Base-by-base conservation (phyloP, 1,140 invertebrate species). In the Lutraria rhynchaena region DNA sequence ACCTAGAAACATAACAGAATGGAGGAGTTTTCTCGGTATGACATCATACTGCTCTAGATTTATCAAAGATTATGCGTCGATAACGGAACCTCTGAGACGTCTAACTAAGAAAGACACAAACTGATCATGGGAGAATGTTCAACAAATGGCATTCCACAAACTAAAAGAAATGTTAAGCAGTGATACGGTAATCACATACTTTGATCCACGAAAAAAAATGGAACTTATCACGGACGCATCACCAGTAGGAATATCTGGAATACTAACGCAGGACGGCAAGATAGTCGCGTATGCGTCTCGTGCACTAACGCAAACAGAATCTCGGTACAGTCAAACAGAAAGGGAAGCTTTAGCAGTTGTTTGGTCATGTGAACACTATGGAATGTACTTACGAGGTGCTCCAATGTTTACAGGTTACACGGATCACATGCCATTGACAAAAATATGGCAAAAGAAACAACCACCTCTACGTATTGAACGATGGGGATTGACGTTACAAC, bases 131-230 rank as follows among this genome's bases (percentile, higher is more conserved):
- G n/a, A n/a, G n/a, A n/a, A n/a, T n/a, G n/a, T n/a, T n/a, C n/a
- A n/a, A n/a, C n/a, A n/a, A n/a, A n/a, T n/a, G n/a, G n/a, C n/a
- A n/a, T n/a, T n/a, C n/a, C n/a, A n/a, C n/a, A n/a, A n/a, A n/a
- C n/a, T n/a, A n/a, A n/a, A n/a, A n/a, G n/a, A n/a, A n/a, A n/a
- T n/a, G n/a, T n/a, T n/a, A 19, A 71, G 83, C 1, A 83, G 67
- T 53, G 76, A 73, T 5, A 70, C 69, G 17, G 60, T 82, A 24
- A 71, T 90, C 29, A 33, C 63, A 13, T 85, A 78, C 33, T 85
- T 71, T 61, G 51, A 73, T 58, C 74, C n/a, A n/a, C n/a, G n/a
- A n/a, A n/a, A n/a, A n/a, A n/a, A n/a, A n/a, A n/a, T n/a, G n/a
- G n/a, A n/a, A n/a, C n/a, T n/a, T n/a, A n/a, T n/a, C n/a, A n/a